Evolutionary conservation across 2,797 vertebrate species (phyloP).

Genomic region (Enteromius mattozi): DNA sequence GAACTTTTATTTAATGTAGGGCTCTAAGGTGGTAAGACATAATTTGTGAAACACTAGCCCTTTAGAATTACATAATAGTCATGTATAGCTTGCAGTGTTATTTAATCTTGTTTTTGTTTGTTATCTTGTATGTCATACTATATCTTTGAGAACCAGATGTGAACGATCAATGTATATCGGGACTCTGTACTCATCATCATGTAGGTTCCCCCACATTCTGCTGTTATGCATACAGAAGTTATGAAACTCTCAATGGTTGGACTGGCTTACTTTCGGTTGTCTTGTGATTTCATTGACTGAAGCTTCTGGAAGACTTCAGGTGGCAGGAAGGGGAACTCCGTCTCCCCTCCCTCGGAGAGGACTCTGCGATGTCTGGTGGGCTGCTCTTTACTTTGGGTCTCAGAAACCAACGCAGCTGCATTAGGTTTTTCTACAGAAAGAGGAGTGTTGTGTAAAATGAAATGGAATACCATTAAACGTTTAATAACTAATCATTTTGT

Average conservation of each 20-base stretch:
- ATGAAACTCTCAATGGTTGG: constrained; percentile 67
- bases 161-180: constrained; percentile 26
- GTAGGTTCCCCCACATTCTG: constrained; percentile 4
- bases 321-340: constrained; percentile 82
- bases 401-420: constrained; percentile 44
- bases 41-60: background rate
- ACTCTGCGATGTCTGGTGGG: constrained; percentile 77
- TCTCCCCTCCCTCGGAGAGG: constrained; percentile 81
- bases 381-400: constrained; percentile 32
- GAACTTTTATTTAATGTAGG: background rate
- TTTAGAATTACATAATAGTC: background rate
- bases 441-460: background rate
- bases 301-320: constrained; percentile 92
- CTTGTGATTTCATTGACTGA: constrained; percentile 79
- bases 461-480: background rate
- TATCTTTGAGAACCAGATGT: constrained; percentile 26
- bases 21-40: background rate
- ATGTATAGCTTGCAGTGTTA: background rate
- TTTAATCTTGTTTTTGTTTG: constrained; percentile 14
- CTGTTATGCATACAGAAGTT: constrained; percentile 23
- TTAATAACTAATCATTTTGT: background rate
- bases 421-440: constrained; percentile 45
- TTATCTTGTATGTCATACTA: constrained; percentile 10
- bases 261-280: constrained; percentile 82
- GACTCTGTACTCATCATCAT: constrained; percentile 1